Conservation (phyloP, 2,797 vertebrate species). For the Neopelma chrysocephalum region DNA sequence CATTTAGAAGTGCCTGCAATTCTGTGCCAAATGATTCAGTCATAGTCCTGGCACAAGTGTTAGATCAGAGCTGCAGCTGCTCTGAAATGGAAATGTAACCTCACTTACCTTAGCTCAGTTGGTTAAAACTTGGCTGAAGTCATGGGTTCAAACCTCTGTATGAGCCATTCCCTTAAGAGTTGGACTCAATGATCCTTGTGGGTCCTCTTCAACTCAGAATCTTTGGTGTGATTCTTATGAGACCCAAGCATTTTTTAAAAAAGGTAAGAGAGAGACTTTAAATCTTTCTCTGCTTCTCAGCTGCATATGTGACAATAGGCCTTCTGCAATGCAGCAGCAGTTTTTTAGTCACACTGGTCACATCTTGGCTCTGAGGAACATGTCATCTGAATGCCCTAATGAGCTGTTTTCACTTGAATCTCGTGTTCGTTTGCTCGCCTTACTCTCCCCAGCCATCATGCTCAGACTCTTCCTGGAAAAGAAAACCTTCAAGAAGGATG, state of each 20-base stretch:
- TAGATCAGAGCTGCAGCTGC: neutral
- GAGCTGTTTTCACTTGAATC: neutral
- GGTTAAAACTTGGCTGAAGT: neutral
- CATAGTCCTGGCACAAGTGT: neutral
- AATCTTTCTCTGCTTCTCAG: neutral
- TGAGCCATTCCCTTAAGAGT: neutral
- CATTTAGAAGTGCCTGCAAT: neutral
- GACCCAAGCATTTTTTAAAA: neutral
- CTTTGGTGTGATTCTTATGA: neutral
- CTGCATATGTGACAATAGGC: neutral
- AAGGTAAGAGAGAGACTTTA: neutral
- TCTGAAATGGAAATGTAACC: neutral
- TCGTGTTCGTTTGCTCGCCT: neutral
- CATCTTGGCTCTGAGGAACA: neutral
- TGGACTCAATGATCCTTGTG: neutral
- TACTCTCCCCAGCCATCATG: neutral
- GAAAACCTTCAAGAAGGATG: conserved; percentile 15
- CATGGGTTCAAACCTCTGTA: neutral
- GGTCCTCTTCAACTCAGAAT: neutral
- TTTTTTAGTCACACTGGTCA: neutral
- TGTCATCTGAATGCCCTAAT: neutral
- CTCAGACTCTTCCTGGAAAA: neutral
- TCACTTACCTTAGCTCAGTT: neutral
- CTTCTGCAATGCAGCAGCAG: neutral
- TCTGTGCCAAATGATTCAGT: neutral